These are phyloP conservation scores for Drosophila pseudotalamancana DNA, from an alignment of 2,888 invertebrate genomes.

Conservation along the genomic window DNA sequence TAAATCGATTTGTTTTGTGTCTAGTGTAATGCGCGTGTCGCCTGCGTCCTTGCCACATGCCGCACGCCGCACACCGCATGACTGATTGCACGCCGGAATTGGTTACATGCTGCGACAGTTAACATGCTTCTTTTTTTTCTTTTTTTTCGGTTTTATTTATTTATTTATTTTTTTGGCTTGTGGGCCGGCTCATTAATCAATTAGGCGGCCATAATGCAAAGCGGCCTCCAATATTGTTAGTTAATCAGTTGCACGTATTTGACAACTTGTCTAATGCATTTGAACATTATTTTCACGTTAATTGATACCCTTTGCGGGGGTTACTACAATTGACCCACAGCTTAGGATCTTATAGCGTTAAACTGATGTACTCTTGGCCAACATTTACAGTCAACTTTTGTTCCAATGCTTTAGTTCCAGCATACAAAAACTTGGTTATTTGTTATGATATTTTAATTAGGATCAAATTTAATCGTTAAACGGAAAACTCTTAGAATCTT, in stretches of 20 bases:
- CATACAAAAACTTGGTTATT: too few species aligned
- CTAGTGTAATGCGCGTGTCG: background rate
- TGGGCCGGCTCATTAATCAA: slow-evolving; percentile 67
- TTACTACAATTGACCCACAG: too few species aligned
- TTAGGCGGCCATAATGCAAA: slow-evolving; percentile 64
- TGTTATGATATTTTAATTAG: too few species aligned
- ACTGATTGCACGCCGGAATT: slow-evolving; percentile 53
- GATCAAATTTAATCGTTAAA: too few species aligned
- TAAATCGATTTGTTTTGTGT: too few species aligned
- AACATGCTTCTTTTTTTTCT: slow-evolving; percentile 53
- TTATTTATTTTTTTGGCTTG: too few species aligned
- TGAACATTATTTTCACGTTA: slow-evolving; percentile 21
- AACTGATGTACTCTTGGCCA: too few species aligned
- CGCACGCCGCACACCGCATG: slow-evolving; percentile 23
- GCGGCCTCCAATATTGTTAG: slow-evolving; percentile 53
- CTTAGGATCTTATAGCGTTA: too few species aligned
- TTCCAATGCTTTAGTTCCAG: too few species aligned
- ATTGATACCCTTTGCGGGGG: too few species aligned
- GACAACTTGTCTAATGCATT: slow-evolving; percentile 57
- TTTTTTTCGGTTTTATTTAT: slow-evolving; percentile 9
- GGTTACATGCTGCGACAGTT: slow-evolving; percentile 48
- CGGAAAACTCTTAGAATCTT: too few species aligned
- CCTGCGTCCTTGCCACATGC: background rate
- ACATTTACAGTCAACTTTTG: too few species aligned
- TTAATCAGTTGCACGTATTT: slow-evolving; percentile 31